Percentiles rank a stretch among this genome's conserved stretches.
phyloP scores from a whole-genome alignment of 2,888 invertebrate species.

The Trichopoda pennipes region DNA sequence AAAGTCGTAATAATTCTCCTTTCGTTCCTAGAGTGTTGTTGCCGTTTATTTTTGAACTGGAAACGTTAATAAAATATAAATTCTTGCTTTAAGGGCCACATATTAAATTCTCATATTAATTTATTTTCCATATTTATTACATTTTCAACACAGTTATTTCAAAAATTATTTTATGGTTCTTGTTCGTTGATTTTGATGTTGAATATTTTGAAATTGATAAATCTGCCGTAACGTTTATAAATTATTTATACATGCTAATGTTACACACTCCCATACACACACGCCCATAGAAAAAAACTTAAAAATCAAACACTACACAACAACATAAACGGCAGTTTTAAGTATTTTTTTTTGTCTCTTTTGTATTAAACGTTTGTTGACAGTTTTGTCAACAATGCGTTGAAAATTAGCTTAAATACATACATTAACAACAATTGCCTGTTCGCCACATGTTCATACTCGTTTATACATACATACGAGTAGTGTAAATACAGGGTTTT shows the following conservation, averaged over 20 bases:
- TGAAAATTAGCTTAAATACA: conserved; percentile 80
- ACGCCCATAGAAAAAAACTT: conserved; percentile 38
- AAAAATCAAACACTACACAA: neutral
- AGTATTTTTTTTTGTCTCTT: conserved; percentile 2
- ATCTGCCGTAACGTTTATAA: conserved; percentile 63
- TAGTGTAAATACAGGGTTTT: too few relatives aligned
- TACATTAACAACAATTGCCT: conserved; percentile 67
- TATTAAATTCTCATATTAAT: conserved; percentile 24
- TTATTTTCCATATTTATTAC: conserved; percentile 48
- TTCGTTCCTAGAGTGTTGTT: too few relatives aligned
- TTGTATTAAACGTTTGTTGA: conserved; percentile 75
- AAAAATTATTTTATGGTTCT: conserved; percentile 43
- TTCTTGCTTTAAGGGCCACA: neutral
- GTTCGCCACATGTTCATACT: conserved; percentile 43
- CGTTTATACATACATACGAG: neutral
- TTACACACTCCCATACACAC: conserved; percentile 36
- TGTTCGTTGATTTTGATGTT: conserved; percentile 48
- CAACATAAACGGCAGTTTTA: neutral
- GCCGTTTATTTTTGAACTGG: neutral
- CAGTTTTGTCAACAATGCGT: conserved; percentile 81
- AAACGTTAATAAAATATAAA: neutral
- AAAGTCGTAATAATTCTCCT: neutral
- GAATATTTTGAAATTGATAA: conserved; percentile 63
- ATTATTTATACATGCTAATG: conserved; percentile 62
- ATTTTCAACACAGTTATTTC: conserved; percentile 52